Evolutionary conservation across 2,888 invertebrate genomes (phyloP).

Genomic region (Ceramica pisi): DNA sequence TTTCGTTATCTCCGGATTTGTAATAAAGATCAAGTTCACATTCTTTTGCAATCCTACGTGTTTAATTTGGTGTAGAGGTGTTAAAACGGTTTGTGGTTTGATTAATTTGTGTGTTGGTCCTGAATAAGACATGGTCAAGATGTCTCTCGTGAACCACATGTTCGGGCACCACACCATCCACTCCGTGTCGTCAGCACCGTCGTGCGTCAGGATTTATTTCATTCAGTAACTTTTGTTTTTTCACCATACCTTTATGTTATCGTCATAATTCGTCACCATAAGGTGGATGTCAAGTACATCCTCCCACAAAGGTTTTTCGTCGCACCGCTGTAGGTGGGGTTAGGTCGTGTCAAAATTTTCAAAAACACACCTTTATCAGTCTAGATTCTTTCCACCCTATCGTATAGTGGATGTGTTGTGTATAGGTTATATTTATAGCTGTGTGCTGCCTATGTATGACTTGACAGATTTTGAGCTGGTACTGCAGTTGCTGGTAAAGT

Average conservation of each 20-base stretch:
- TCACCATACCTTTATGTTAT: constrained; percentile 44
- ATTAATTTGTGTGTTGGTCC: constrained; percentile 74
- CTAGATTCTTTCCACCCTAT: constrained; percentile 41
- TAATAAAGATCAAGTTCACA: constrained; percentile 77
- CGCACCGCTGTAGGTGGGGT: constrained; percentile 83
- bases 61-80: constrained; percentile 71
- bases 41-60: constrained; percentile 68
- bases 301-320: constrained; percentile 74
- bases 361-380: constrained; percentile 61
- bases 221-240: constrained; percentile 60
- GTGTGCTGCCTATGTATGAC: constrained; percentile 51
- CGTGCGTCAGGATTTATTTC: constrained; percentile 73
- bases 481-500: constrained; percentile 27
- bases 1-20: constrained; percentile 77
- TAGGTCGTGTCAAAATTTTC: constrained; percentile 71
- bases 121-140: constrained; percentile 81
- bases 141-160: constrained; percentile 88
- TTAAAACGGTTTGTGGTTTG: constrained; percentile 74
- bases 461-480: constrained; percentile 51
- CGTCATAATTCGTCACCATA: constrained; percentile 60
- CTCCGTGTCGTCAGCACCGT: constrained; percentile 71
- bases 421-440: constrained; percentile 54
- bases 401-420: constrained; percentile 44
- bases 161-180: constrained; percentile 80
- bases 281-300: constrained; percentile 54